Percentiles rank a stretch among this genome's conserved stretches.
Evolutionary conservation across 2,113 vertebrate genomes (phyloP).

Genomic region (Atrichornis clamosus): DNA sequence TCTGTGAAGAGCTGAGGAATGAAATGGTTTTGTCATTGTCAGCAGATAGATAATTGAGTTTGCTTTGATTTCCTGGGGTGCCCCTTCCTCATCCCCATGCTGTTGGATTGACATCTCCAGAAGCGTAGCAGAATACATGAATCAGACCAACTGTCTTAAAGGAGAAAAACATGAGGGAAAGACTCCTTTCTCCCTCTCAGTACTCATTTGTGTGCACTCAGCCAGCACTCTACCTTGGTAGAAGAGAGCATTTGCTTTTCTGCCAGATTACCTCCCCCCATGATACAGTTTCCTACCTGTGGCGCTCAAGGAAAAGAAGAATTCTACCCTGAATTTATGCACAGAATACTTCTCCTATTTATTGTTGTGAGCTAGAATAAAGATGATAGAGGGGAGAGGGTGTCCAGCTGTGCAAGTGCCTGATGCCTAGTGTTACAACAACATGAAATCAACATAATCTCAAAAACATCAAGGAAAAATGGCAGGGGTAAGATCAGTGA

Average conservation of each 20-base stretch:
- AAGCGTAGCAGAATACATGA: constrained; percentile 42
- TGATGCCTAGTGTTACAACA: neutral
- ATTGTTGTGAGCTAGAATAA: neutral
- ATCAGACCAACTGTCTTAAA: constrained; percentile 44
- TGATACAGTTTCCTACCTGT: neutral
- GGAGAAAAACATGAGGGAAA: neutral
- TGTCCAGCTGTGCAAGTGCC: neutral
- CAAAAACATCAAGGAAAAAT: neutral
- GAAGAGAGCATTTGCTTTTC: neutral
- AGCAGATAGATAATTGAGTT: constrained; percentile 75
- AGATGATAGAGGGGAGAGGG: neutral
- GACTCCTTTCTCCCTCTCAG: neutral
- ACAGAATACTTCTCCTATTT: neutral
- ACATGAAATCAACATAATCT: neutral
- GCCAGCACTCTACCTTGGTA: neutral
- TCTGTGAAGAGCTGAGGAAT: constrained; percentile 69
- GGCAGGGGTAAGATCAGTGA: neutral
- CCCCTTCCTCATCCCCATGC: constrained; percentile 8
- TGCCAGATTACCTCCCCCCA: neutral
- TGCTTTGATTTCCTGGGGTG: constrained; percentile 73
- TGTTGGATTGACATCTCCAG: constrained; percentile 56
- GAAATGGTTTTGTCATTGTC: constrained; percentile 75
- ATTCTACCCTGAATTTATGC: neutral
- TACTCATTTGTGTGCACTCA: neutral
- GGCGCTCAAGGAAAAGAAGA: neutral